Base-by-base conservation (phyloP, 2,113 vertebrate genomes). In the Prinia subflava region DNA sequence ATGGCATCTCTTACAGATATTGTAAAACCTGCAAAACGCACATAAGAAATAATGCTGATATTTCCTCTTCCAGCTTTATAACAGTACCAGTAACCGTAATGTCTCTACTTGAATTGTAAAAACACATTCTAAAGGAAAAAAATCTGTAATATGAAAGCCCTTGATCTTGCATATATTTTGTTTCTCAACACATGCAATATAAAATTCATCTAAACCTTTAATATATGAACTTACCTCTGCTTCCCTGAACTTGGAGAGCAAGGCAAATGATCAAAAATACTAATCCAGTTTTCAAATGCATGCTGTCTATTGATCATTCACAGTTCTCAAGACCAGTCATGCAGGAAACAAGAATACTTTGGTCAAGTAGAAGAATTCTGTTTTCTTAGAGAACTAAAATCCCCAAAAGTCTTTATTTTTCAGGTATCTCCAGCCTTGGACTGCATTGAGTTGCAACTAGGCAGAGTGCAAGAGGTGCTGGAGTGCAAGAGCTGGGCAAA, bases 181-280 rank as follows among this genome's bases (percentile, higher is more conserved):
- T 73, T 78, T 62, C 42, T 37, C n/a, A 81, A 27, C 8, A 35
- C 13, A 64, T 33, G 15, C 30, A 79, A 63, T 12, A 11, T 35
- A 92, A 89, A 63, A 81, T 64, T 59, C 41, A 28, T 39, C 62
- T 16, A 81, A 83, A 78, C 14, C 4, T 82, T 65, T 85, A 70
- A 49, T 71, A 84, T 56, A 53, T 24, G 42, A 83, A 96, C 98
- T 98, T 97, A 99, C 99, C 99, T 98, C 96, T 98, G 83, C 90
- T 97, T 96, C 97, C 98, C 74, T 98, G 97, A 88, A 98, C 97
- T 65, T 98, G 98, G 24, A 98, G 95, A 77, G 96, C 77, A 94
- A 98, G 83, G 79, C 97, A 96, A 59, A 98, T 74, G 81, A 99
- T 90, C 67, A 98, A 87, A 95, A 99, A 90, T 96, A 95, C 83